A percentile compares a stretch with the other conserved stretches of the same genome.
Conservation (phyloP, 2,113 vertebrate genomes). For the Alligator mississippiensis region DNA sequence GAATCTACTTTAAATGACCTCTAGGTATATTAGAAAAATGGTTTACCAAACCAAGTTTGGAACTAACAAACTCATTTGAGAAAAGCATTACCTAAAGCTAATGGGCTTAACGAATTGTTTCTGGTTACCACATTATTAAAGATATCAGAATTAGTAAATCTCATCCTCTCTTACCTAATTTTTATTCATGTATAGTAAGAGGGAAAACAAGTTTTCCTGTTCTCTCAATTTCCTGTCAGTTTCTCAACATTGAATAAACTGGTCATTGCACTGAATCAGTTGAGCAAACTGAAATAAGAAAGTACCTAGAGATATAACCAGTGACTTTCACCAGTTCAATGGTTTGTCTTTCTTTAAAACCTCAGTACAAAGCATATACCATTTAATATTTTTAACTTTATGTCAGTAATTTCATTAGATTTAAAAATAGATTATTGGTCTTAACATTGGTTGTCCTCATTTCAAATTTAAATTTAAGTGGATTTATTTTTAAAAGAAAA, state of each 20-base stretch:
- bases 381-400: too few relatives aligned
- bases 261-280: too few relatives aligned
- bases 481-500: constrained; percentile 16
- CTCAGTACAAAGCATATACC: too few relatives aligned
- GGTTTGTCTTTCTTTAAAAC: too few relatives aligned
- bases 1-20: neutral
- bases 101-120: neutral
- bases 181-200: too few relatives aligned
- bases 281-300: too few relatives aligned
- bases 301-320: too few relatives aligned
- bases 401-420: too few relatives aligned
- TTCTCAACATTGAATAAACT: too few relatives aligned
- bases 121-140: neutral
- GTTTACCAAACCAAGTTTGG: neutral
- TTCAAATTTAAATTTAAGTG: constrained; percentile 13
- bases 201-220: too few relatives aligned
- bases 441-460: neutral
- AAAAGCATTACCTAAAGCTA: neutral
- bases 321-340: too few relatives aligned
- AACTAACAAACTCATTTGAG: neutral
- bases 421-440: neutral
- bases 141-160: neutral
- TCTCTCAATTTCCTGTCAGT: too few relatives aligned
- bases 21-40: neutral
- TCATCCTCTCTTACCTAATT: neutral